Evolutionary conservation across 2,797 vertebrate genomes (phyloP), one percentile per base, ranked within the genome.

Genomic region (Betta splendens): DNA sequence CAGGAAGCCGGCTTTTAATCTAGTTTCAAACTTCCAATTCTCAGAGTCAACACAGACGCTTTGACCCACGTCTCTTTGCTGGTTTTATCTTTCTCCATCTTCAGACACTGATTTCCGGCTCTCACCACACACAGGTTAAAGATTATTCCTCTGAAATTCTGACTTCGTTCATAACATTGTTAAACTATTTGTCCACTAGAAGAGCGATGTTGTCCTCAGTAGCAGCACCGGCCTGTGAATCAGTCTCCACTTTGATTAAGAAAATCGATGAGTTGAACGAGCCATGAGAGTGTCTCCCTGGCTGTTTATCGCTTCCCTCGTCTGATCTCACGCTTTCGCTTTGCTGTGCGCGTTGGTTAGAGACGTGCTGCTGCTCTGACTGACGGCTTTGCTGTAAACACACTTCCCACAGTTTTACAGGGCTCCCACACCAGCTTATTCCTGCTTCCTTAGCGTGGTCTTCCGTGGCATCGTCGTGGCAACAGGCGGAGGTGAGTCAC

Each of bases 201-300:
- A 9, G 7, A 6, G 17, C 32, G 5, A 33, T 18, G 36, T n/a
- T 44, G 28, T 37, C n/a, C 70, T 56, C 21, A 38, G 54, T 25
- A 75, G 37, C 64, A 32, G 50, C 33, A 0, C 32, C 2, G 59
- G 39, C 23, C 31, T 56, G 58, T 46, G 64, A 74, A 70, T 79
- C 44, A 22, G 32, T 75, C 82, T 40, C 69, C 52, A 58, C 64
- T 81, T 66, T 79, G 42, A 83, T 85, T 78, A 71, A 65, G 52
- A 55, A 61, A 80, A 81, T 81, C 53, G 15, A 80, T 77, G 64
- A 50, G 59, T 46, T 50, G 76, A 70, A 69, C 59, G 63, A 77
- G 72, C 20, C 43, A 38, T 54, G 36, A 72, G 70, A 69, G 38
- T 6, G 51, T 82, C 54, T 69, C 51, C 13, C 32, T 3, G 10